phyloP scores from a whole-genome alignment of 2,113 vertebrate genomes.

The Speoplatyrhinus poulsoni region DNA sequence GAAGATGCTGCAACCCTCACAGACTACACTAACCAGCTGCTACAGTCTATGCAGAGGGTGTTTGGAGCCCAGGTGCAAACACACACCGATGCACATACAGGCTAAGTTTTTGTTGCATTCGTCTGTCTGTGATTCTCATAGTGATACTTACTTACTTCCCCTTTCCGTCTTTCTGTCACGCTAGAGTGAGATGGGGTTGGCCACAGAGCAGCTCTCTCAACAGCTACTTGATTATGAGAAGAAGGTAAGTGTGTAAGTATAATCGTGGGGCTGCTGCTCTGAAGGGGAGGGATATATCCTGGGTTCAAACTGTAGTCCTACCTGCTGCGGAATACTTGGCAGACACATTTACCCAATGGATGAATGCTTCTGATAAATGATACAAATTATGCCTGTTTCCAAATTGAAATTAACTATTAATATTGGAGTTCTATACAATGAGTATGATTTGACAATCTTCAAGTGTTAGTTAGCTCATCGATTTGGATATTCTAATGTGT shows the following conservation, averaged over 20 bases:
- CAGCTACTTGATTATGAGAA: slow-evolving; percentile 94
- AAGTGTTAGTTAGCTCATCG: no score
- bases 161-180: slow-evolving; percentile 21
- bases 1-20: slow-evolving; percentile 96
- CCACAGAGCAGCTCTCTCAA: slow-evolving; percentile 92
- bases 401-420: no score
- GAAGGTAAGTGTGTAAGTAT: slow-evolving; percentile 78
- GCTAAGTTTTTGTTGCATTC: background rate
- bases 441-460: no score
- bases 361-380: no score
- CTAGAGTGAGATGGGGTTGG: slow-evolving; percentile 97
- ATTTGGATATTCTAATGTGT: no score
- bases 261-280: no score
- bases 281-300: no score
- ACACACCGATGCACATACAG: background rate
- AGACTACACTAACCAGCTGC: slow-evolving; percentile 95
- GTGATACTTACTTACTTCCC: background rate
- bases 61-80: slow-evolving; percentile 93
- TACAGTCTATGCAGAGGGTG: slow-evolving; percentile 95
- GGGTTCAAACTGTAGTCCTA: no score
- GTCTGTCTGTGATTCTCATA: background rate
- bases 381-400: no score
- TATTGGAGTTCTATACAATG: no score
- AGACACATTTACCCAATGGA: no score
- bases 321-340: no score